Conservation (phyloP, 1,140 invertebrate genomes). For the Drosophila ironensis region DNA sequence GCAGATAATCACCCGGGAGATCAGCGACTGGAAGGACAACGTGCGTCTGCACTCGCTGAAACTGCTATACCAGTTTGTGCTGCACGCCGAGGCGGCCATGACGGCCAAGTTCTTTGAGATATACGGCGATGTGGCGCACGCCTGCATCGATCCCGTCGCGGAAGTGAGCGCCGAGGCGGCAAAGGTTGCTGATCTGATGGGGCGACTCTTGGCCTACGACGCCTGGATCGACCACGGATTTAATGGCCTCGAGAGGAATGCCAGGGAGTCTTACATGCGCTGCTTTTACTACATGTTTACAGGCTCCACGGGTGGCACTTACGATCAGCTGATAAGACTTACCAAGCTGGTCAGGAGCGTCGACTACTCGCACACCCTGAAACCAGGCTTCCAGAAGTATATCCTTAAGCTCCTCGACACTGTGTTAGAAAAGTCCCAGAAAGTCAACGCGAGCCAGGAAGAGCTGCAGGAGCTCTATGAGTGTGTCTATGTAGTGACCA, state of each 20-base stretch:
- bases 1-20: slow-evolving; percentile 86
- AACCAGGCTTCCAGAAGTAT: slow-evolving; percentile 48
- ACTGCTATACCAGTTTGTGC: slow-evolving; percentile 86
- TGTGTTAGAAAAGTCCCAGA: slow-evolving; percentile 44
- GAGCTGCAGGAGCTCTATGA: slow-evolving; percentile 42
- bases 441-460: slow-evolving; percentile 25
- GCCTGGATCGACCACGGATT: slow-evolving; percentile 74
- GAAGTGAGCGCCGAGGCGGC: slow-evolving; percentile 53
- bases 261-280: slow-evolving; percentile 62
- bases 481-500: slow-evolving; percentile 42
- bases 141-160: slow-evolving; percentile 73
- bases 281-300: slow-evolving; percentile 84
- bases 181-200: slow-evolving; percentile 73
- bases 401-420: slow-evolving; percentile 59
- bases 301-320: slow-evolving; percentile 85
- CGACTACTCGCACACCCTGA: slow-evolving; percentile 81
- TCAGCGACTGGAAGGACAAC: slow-evolving; percentile 88
- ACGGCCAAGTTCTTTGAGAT: slow-evolving; percentile 85
- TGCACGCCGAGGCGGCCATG: slow-evolving; percentile 87
- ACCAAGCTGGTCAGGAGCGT: slow-evolving; percentile 64
- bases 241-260: slow-evolving; percentile 60
- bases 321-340: slow-evolving; percentile 74
- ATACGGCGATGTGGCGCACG: slow-evolving; percentile 82
- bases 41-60: slow-evolving; percentile 88
- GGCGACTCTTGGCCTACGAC: slow-evolving; percentile 57